Percentiles rank a stretch among this genome's conserved stretches.
Evolutionary conservation across 1,140 invertebrate species (phyloP).

Genomic region (Triops cancriformis): DNA sequence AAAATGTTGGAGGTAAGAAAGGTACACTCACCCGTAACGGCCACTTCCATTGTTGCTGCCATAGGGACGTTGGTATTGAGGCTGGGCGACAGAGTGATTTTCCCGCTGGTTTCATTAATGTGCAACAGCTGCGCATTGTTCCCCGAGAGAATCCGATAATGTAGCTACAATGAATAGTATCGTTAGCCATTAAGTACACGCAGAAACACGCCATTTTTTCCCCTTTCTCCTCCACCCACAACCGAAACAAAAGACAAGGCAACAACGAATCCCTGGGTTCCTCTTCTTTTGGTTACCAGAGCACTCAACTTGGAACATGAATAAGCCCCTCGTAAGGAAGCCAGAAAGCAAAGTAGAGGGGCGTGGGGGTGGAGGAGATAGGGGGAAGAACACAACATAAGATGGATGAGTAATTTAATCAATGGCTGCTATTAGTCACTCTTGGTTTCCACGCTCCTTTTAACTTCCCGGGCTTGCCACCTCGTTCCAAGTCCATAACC

Average conservation of each 20-base stretch:
- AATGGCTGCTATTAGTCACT: background rate
- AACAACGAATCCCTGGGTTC: background rate
- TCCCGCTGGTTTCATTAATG: slow-evolving; percentile 72
- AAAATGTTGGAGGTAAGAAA: background rate
- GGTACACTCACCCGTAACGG: slow-evolving; percentile 62
- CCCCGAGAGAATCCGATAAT: slow-evolving; percentile 75
- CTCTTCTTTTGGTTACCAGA: background rate
- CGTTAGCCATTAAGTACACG: background rate
- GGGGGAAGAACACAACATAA: background rate
- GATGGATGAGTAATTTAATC: slow-evolving; percentile 7
- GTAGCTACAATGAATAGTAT: slow-evolving; percentile 37
- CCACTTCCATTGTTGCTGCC: slow-evolving; percentile 85
- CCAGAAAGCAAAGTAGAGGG: slow-evolving; percentile 2
- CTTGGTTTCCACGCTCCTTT: background rate
- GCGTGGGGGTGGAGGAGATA: background rate
- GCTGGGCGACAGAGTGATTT: slow-evolving; percentile 78
- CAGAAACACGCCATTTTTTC: background rate
- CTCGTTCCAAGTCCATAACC: background rate
- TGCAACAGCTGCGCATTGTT: slow-evolving; percentile 86
- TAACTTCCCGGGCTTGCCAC: background rate
- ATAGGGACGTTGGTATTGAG: slow-evolving; percentile 94
- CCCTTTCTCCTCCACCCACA: background rate
- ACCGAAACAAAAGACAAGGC: background rate
- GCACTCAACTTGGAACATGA: background rate
- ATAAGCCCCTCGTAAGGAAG: background rate